Evolutionary conservation across 2,113 vertebrate species (phyloP).

Genomic region (Cranoglanis bouderius): DNA sequence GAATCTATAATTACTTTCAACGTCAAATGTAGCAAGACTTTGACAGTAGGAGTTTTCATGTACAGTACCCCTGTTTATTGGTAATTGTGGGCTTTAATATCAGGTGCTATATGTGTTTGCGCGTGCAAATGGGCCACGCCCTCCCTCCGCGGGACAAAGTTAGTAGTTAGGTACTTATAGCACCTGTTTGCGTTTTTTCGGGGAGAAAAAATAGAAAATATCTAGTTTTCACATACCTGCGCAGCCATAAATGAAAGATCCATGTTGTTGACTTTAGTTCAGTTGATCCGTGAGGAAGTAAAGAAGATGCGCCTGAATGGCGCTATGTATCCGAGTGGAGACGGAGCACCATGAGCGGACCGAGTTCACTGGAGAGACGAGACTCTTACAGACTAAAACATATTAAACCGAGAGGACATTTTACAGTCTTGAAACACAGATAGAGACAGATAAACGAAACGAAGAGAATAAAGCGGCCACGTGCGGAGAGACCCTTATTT

Average conservation of each 20-base stretch:
- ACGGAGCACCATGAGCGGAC: slow-evolving; percentile 36
- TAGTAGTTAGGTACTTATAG: background rate
- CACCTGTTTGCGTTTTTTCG: background rate
- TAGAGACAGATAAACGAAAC: background rate
- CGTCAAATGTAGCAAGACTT: background rate
- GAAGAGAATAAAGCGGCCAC: background rate
- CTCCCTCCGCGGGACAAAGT: slow-evolving; percentile 1
- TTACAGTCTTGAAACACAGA: background rate
- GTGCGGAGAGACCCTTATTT: background rate
- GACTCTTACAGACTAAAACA: background rate
- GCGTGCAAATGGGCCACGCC: background rate
- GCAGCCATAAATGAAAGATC: slow-evolving; percentile 96
- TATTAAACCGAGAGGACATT: background rate
- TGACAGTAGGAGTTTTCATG: background rate
- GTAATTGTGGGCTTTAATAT: background rate
- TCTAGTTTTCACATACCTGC: slow-evolving; percentile 75
- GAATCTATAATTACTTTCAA: background rate
- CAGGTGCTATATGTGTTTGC: background rate
- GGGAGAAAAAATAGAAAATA: background rate
- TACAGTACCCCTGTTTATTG: background rate
- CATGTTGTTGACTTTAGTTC: slow-evolving; percentile 74
- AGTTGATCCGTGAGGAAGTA: slow-evolving; percentile 57
- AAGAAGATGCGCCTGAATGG: slow-evolving; percentile 20
- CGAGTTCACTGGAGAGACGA: slow-evolving; percentile 38
- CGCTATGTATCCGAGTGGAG: slow-evolving; percentile 39